Evolutionary conservation across 2,888 invertebrate species (phyloP), one percentile per base, ranked within the genome.

Genomic region (Zelleria hepariella): DNA sequence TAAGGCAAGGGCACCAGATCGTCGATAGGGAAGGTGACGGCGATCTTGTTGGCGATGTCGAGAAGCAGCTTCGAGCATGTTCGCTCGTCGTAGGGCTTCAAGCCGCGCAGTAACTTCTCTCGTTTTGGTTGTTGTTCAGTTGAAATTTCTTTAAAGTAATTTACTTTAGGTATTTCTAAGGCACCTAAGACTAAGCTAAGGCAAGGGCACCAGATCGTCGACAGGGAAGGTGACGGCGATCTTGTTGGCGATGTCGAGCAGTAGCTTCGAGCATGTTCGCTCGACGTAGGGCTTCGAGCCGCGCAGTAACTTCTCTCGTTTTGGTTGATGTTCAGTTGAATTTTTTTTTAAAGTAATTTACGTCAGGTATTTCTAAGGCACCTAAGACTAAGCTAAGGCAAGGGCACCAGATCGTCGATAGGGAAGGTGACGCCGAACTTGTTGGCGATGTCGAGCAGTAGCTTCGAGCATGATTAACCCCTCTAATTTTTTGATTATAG

Each of bases 51-150:
- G 4, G 91, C 89, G 5, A 90, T 79, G 1, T 89, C 84, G 56
- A 90, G 69, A 15, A 92, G 77, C 1, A 91, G 73, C 3, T 79
- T 80, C 0, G 90, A 75, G 0, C 91, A 83, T 0, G 91, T 89
- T 62, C 73, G 82, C 71, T 93, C 91, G 1, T 93, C 73, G 59
- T 89, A 78, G 0, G 93, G 93, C 66, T 90, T 89, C 10, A 91
- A 77, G 0, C 90, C 83, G 27, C 75, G 78, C 7, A 91, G 70
- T 68, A 93, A 90, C 48, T 91, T 90, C 0, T 82, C 84, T 62
- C 91, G 69, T 93, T 93, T 66, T 90, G 85, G 68, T 92, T 91
- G 55, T n/a, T n/a, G n/a, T n/a, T n/a, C n/a, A n/a, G n/a, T n/a
- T n/a, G n/a, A n/a, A n/a, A n/a, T n/a, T n/a, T n/a, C n/a, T n/a